Base-by-base conservation (phyloP, 2,113 vertebrate species). In the Antidorcas marsupialis region DNA sequence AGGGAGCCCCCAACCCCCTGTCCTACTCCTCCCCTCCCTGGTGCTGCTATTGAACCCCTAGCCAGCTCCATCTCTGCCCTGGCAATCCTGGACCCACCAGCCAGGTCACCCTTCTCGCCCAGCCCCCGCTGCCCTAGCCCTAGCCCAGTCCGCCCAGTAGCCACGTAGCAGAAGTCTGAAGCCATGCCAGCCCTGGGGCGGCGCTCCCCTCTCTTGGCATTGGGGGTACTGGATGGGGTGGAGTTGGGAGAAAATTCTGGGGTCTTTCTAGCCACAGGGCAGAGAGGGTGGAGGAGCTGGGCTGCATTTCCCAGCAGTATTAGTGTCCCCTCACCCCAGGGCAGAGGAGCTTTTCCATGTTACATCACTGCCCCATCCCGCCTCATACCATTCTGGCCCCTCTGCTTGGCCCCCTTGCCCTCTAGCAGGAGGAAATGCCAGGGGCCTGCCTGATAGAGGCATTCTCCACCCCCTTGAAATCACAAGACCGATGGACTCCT, bases 81-180 rank as follows among this genome's bases (percentile, higher is more conserved):
- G 74, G 84, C 17, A 13, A 28, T 81, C 76, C 82, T 84, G 67
- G 82, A 62, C 84, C 92, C 96, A 57, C 7, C 89, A 86, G 45
- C 39, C 17, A 57, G 93, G 81, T 55, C 67, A 14, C 50, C 74
- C 74, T 95, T 67, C 74, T 96, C 0, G 1, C 78, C 92, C 11
- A 19, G 91, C 84, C 88, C 79, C 90, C 76, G 36, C 76, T 89
- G 47, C 76, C 97, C 95, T 60, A 64, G 59, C 89, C 96, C 97
- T 55, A 95, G 88, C 86, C 97, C 95, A 92, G 78, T 89, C 97
- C 5, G 19, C 98, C 98, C 98, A 98, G 98, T 98, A 98, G 98
- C 98, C 98, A 97, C 25, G 97, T 98, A 98, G 98, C 98, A 98
- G 98, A 98, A 97, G 95, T 98, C 95, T 95, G 95, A 98, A 98